These are phyloP conservation scores for Montipora capitata DNA, from an alignment of 92 coral and sea anemone species.

Conservation along the genomic window DNA sequence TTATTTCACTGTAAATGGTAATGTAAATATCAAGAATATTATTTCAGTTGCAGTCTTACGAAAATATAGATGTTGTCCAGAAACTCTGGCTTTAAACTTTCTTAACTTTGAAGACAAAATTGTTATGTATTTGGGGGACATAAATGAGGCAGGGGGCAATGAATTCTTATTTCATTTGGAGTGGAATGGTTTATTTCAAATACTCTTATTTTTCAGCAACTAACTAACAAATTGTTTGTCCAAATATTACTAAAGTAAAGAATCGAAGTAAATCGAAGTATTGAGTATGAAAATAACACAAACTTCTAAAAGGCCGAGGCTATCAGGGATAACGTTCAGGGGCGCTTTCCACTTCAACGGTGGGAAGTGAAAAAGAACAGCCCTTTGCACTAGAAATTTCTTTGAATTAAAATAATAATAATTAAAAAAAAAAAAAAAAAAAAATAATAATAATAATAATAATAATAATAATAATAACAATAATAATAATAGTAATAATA, in stretches of 20 bases:
- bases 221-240: constrained; percentile 1
- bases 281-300: constrained; percentile 25
- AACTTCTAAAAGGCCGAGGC: neutral
- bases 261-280: constrained; percentile 7
- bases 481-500: no score
- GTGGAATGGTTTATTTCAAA: constrained; percentile 37
- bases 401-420: neutral
- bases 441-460: no score
- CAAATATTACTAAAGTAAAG: constrained; percentile 24
- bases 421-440: no score
- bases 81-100: constrained; percentile 20
- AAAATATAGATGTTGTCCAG: neutral
- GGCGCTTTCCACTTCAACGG: constrained; percentile 26
- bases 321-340: neutral
- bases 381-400: constrained; percentile 1
- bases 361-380: constrained; percentile 12
- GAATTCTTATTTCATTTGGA: constrained; percentile 7
- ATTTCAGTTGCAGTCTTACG: constrained; percentile 16
- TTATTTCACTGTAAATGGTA: no score
- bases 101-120: neutral
- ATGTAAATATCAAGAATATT: neutral
- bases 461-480: no score
- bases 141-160: constrained; percentile 14
- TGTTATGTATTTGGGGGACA: constrained; percentile 4
- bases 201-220: constrained; percentile 6